These are phyloP conservation scores for Helicoverpa zea DNA, from an alignment of 1,140 invertebrate species.

Conservation along the genomic window DNA sequence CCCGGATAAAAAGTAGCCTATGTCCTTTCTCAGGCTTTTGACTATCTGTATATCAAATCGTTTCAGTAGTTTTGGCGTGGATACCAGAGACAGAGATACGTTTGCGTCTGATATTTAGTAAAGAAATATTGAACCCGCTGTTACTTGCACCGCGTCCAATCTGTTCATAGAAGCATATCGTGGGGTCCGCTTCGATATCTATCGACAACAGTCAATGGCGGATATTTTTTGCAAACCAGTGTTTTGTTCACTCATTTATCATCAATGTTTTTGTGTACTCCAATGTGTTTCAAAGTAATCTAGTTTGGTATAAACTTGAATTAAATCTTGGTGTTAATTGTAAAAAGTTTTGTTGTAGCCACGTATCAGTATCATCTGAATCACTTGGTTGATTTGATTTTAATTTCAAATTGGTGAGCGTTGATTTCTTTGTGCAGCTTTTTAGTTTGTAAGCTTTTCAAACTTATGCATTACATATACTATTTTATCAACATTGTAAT, in stretches of 20 bases:
- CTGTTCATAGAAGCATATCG: constrained; percentile 47
- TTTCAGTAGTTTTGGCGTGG: too few relatives aligned
- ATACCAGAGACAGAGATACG: too few relatives aligned
- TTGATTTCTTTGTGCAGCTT: too few relatives aligned
- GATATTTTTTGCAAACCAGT: constrained; percentile 13
- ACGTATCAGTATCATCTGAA: not conserved
- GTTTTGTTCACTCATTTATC: constrained; percentile 34
- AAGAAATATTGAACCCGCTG: not conserved
- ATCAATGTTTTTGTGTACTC: constrained; percentile 6
- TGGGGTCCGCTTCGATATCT: constrained; percentile 14
- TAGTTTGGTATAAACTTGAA: not conserved
- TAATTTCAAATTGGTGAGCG: not conserved
- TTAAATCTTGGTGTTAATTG: not conserved
- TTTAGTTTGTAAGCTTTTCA: too few relatives aligned
- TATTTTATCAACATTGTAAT: too few relatives aligned
- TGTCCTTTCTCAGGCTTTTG: constrained; percentile 36
- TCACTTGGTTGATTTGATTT: not conserved
- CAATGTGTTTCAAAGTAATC: not conserved
- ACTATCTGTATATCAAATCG: not conserved
- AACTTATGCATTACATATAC: too few relatives aligned
- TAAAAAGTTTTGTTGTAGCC: not conserved
- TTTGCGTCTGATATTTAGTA: not conserved
- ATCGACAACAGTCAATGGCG: constrained; percentile 14
- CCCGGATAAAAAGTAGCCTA: constrained; percentile 35
- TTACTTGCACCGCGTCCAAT: constrained; percentile 15